Evolutionary conservation across 2,888 invertebrate genomes (phyloP).

Genomic region (Trissoscelio sp.): DNA sequence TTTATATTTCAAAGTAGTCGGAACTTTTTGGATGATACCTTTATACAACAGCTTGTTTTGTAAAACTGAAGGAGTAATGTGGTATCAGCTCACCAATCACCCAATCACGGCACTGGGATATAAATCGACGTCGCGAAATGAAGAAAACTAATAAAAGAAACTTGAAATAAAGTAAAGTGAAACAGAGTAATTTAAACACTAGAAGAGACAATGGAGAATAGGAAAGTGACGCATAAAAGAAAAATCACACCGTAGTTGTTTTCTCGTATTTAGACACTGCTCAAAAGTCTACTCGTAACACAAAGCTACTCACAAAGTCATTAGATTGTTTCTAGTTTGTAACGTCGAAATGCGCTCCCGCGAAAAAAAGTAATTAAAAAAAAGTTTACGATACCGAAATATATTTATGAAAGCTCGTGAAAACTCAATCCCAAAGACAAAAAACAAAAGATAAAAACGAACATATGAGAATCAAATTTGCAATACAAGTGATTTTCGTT

Average conservation of each 20-base stretch:
- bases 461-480: conserved; percentile 36
- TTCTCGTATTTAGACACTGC: conserved; percentile 79
- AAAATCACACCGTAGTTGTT: conserved; percentile 66
- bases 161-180: conserved; percentile 19
- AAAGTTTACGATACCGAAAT: conserved; percentile 53
- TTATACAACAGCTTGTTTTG: conserved; percentile 47
- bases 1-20: conserved; percentile 64
- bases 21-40: conserved; percentile 46
- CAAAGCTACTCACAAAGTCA: conserved; percentile 82
- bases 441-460: conserved; percentile 11
- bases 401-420: conserved; percentile 62
- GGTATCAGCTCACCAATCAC: conserved; percentile 44
- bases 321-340: conserved; percentile 83
- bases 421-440: conserved; percentile 54
- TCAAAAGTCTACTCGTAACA: conserved; percentile 81
- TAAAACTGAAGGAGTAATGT: conserved; percentile 36
- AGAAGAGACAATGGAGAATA: conserved; percentile 17
- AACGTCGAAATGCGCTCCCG: conserved; percentile 74
- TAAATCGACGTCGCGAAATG: conserved; percentile 34
- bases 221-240: conserved; percentile 52
- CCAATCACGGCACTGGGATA: conserved; percentile 64
- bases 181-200: conserved; percentile 12
- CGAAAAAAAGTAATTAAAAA: conserved; percentile 42
- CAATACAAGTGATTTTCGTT: conserved; percentile 40
- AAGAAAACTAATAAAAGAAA: conserved; percentile 12